Conservation (phyloP, 2,797 vertebrate species). For the Atherinosoma microstoma region DNA sequence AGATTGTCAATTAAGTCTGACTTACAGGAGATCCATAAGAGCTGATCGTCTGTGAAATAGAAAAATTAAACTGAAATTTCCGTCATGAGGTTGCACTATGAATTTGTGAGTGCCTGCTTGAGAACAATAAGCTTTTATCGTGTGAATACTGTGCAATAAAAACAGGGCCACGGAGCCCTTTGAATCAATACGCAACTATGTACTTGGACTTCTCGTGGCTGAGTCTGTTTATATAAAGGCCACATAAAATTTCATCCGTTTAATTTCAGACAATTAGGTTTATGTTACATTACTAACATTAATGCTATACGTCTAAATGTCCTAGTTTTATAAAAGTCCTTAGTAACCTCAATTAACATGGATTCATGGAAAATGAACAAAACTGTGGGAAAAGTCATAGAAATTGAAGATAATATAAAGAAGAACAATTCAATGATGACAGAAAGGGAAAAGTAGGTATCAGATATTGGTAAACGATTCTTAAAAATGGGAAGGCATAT, state of each 20-base stretch:
- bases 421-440: background rate
- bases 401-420: background rate
- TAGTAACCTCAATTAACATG: background rate
- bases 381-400: background rate
- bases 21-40: constrained; percentile 66
- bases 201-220: background rate
- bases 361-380: background rate
- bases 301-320: background rate
- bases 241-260: constrained; percentile 10
- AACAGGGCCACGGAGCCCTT: constrained; percentile 20
- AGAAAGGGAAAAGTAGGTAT: constrained; percentile 22
- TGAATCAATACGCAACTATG: constrained; percentile 48
- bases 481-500: constrained; percentile 10
- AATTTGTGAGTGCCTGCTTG: constrained; percentile 59
- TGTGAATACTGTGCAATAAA: constrained; percentile 61
- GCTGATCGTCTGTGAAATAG: constrained; percentile 69
- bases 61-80: constrained; percentile 71
- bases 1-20: constrained; percentile 59
- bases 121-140: constrained; percentile 72
- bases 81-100: constrained; percentile 56
- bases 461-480: constrained; percentile 38
- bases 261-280: constrained; percentile 26
- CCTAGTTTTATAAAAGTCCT: background rate
- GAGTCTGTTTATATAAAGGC: constrained; percentile 19
- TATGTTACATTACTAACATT: background rate